A percentile compares a stretch with the other conserved stretches of the same genome.
Evolutionary conservation across 1,140 invertebrate genomes (phyloP).

Genomic region (Charaxes varanes): DNA sequence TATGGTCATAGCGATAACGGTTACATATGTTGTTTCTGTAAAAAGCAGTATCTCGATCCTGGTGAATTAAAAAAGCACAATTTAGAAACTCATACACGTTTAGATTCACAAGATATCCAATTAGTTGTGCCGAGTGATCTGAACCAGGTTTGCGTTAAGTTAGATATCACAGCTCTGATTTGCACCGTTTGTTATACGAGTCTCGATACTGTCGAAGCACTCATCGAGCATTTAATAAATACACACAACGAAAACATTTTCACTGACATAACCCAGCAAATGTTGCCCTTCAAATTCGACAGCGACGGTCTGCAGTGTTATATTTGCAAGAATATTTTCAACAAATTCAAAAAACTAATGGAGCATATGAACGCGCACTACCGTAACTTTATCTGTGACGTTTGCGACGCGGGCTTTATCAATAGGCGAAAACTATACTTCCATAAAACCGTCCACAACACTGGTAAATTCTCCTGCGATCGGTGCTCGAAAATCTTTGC

Average conservation of each 20-base stretch:
- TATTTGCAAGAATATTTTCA: constrained; percentile 25
- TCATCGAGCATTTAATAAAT: constrained; percentile 25
- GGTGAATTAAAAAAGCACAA: constrained; percentile 38
- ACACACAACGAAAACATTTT: constrained; percentile 22
- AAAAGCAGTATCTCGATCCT: constrained; percentile 23
- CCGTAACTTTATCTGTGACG: constrained; percentile 29
- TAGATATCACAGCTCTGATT: constrained; percentile 34
- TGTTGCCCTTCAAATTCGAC: constrained; percentile 39
- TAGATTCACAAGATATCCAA: neutral
- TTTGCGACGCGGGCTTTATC: constrained; percentile 33
- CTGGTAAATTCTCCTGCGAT: constrained; percentile 42
- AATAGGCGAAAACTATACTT: constrained; percentile 20
- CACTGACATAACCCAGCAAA: constrained; percentile 27
- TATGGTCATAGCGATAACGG: constrained; percentile 21
- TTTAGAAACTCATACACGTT: constrained; percentile 18
- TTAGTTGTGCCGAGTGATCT: constrained; percentile 1
- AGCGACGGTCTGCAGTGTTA: constrained; percentile 24
- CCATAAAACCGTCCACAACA: constrained; percentile 47
- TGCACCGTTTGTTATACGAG: constrained; percentile 27
- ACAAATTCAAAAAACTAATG: constrained; percentile 28
- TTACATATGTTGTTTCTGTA: constrained; percentile 37
- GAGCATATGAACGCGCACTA: constrained; percentile 35
- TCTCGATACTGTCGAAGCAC: constrained; percentile 21
- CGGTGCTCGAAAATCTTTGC: constrained; percentile 39
- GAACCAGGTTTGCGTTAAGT: constrained; percentile 21